Conservation (phyloP, 1,140 invertebrate genomes). For the Choristoneura fumiferana region DNA sequence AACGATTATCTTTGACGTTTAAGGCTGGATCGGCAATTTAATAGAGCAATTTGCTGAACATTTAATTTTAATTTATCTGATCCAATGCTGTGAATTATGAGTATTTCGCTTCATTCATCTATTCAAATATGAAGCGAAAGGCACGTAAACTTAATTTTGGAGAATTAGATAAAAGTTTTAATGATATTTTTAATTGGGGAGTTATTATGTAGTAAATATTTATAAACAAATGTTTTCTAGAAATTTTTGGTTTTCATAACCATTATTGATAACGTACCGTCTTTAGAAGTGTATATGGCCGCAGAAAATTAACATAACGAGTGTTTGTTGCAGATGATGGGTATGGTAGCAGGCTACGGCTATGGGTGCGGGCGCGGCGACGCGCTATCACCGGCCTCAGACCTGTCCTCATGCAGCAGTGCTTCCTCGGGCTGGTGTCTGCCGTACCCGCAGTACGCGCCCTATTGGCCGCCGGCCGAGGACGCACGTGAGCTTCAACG, state of each 20-base stretch:
- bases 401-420: conserved; percentile 67
- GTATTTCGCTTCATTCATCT: too few relatives aligned
- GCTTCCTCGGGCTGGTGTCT: conserved; percentile 65
- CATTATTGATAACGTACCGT: too few relatives aligned
- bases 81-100: conserved; percentile 5
- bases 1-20: conserved; percentile 11
- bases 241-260: too few relatives aligned
- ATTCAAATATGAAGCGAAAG: too few relatives aligned
- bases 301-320: too few relatives aligned
- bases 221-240: too few relatives aligned
- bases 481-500: conserved; percentile 67
- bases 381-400: conserved; percentile 65
- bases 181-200: too few relatives aligned
- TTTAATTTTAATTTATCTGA: conserved; percentile 8
- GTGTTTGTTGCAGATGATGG: conserved; percentile 63
- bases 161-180: too few relatives aligned
- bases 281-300: too few relatives aligned
- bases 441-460: conserved; percentile 61
- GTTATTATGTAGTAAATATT: too few relatives aligned
- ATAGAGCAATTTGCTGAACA: conserved; percentile 4
- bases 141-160: too few relatives aligned
- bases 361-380: conserved; percentile 62
- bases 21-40: conserved; percentile 9
- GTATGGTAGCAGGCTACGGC: conserved; percentile 59
- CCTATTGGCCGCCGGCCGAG: conserved; percentile 61